Conservation (phyloP, 1,140 invertebrate species). For the Drosophila athabasca region DNA sequence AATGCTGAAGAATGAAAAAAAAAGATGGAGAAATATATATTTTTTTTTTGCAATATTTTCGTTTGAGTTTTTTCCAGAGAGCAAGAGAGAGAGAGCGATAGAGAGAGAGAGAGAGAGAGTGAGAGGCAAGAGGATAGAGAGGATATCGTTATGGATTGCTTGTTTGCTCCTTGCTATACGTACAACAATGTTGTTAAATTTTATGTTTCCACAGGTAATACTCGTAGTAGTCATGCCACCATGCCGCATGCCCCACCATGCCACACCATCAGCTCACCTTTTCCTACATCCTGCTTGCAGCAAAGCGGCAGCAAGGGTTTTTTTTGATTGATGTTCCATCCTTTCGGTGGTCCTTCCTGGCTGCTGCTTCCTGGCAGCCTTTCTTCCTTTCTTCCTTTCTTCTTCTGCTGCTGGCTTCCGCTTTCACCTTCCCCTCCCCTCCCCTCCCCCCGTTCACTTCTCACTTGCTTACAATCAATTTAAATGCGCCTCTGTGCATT, state of each 20-base stretch:
- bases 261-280: neutral
- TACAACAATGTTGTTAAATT: constrained; percentile 67
- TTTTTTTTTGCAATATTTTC: constrained; percentile 2
- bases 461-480: constrained; percentile 72
- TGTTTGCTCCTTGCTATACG: constrained; percentile 32
- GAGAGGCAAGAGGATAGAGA: constrained; percentile 24
- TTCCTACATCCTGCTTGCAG: constrained; percentile 31
- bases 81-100: no score
- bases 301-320: constrained; percentile 2
- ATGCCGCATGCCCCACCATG: neutral
- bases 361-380: constrained; percentile 51
- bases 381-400: constrained; percentile 45
- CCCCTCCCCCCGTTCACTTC: neutral
- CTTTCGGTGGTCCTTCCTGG: constrained; percentile 31
- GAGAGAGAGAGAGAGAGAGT: no score
- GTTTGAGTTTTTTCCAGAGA: neutral
- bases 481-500: constrained; percentile 79
- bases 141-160: constrained; percentile 76
- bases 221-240: constrained; percentile 25
- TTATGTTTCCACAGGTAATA: constrained; percentile 75
- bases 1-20: constrained; percentile 1
- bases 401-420: constrained; percentile 23
- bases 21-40: constrained; percentile 4
- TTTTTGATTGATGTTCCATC: constrained; percentile 75
- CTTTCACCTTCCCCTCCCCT: constrained; percentile 13